A percentile compares a stretch with the other conserved stretches of the same genome.
phyloP scores from a whole-genome alignment of 2,797 vertebrate species.

The Pachyuromys duprasi region DNA sequence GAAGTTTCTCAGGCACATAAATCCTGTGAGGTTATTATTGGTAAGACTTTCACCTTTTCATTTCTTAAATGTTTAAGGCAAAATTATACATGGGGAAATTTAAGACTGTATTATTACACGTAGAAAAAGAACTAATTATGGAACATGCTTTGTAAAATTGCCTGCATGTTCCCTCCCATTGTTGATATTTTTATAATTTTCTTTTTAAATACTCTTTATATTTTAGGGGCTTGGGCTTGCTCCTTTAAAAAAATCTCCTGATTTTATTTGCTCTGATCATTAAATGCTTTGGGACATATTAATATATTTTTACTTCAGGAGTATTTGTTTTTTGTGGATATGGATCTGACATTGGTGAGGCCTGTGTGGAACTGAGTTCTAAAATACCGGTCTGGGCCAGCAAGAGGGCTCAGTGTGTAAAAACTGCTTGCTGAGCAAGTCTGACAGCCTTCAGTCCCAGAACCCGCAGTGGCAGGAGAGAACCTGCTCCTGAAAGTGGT shows the following conservation, averaged over 20 bases:
- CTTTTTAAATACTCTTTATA: conserved; percentile 26
- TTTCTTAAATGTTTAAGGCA: conserved; percentile 25
- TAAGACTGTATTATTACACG: conserved; percentile 45
- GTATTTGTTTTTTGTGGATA: conserved; percentile 39
- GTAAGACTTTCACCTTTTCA: conserved; percentile 86
- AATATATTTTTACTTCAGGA: conserved; percentile 51
- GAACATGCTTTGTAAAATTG: conserved; percentile 45
- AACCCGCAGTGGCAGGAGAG: not conserved
- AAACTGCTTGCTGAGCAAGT: not conserved
- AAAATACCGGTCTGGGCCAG: conserved; percentile 3
- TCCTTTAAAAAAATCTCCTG: conserved; percentile 29
- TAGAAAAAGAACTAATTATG: conserved; percentile 19
- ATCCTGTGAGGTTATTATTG: conserved; percentile 96
- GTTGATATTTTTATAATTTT: conserved; percentile 34
- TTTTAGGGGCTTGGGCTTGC: conserved; percentile 38
- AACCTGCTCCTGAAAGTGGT: not conserved
- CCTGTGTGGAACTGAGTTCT: not conserved
- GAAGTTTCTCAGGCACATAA: conserved; percentile 94
- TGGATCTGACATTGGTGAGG: not conserved
- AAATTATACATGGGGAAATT: conserved; percentile 37
- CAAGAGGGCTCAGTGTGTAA: not conserved
- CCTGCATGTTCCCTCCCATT: not conserved
- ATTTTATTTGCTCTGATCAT: conserved; percentile 50
- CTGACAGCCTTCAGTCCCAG: not conserved
- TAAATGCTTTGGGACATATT: conserved; percentile 45